These are phyloP conservation scores for Ormyrus thymus DNA, from an alignment of 2,888 invertebrate genomes.

Conservation along the genomic window DNA sequence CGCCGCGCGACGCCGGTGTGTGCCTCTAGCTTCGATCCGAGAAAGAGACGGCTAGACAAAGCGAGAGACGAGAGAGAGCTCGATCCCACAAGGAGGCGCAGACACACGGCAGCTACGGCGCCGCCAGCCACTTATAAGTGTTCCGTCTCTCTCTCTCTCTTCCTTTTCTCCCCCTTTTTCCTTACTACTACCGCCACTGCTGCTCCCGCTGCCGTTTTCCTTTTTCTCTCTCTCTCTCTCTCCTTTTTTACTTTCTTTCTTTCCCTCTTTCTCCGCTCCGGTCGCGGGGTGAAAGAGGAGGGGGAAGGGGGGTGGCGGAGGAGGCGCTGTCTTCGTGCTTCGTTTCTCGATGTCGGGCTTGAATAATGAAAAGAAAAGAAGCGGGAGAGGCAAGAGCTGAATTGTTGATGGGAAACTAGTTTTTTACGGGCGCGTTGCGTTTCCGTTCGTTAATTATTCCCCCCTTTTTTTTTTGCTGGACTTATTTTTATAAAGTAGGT, in stretches of 20 bases:
- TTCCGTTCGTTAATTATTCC: slow-evolving; percentile 32
- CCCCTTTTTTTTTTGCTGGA: neutral
- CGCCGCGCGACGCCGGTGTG: slow-evolving; percentile 31
- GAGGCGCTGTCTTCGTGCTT: slow-evolving; percentile 54
- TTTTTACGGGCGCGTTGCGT: slow-evolving; percentile 14
- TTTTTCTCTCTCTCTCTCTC: slow-evolving; percentile 51
- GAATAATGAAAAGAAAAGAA: slow-evolving; percentile 47
- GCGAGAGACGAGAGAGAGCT: slow-evolving; percentile 59
- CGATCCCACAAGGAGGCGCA: slow-evolving; percentile 71
- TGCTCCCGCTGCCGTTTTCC: neutral
- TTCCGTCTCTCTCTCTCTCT: slow-evolving; percentile 46
- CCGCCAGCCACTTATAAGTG: slow-evolving; percentile 48
- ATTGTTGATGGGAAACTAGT: slow-evolving; percentile 44
- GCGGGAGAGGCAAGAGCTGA: slow-evolving; percentile 11
- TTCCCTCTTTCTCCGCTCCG: neutral
- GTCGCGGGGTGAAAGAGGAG: neutral
- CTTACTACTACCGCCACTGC: neutral
- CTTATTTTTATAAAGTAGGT: slow-evolving; percentile 16
- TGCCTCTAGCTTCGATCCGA: slow-evolving; percentile 70
- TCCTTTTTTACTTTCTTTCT: slow-evolving; percentile 14
- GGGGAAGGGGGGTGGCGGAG: neutral
- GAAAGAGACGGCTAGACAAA: slow-evolving; percentile 68
- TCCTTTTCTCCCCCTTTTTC: slow-evolving; percentile 49
- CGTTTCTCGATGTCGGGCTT: slow-evolving; percentile 52
- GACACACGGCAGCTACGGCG: slow-evolving; percentile 63